These are phyloP conservation scores for Athalia rosae DNA, from an alignment of 2,888 invertebrate species.

Conservation along the genomic window DNA sequence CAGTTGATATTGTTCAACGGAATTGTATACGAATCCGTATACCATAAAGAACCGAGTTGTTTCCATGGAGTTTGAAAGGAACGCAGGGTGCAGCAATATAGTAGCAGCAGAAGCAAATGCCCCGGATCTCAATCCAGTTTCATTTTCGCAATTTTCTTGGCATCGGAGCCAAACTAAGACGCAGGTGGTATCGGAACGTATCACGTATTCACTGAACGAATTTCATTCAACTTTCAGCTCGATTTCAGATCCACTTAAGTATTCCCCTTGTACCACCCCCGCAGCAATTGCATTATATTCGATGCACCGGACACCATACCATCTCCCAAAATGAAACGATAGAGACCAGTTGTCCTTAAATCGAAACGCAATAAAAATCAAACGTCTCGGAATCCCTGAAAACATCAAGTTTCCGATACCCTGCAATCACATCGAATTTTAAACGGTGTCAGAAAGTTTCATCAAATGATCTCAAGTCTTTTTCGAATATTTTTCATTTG, in stretches of 20 bases:
- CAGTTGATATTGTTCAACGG: background rate
- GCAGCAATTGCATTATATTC: constrained; percentile 18
- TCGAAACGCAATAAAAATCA: too few species aligned
- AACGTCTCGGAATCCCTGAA: too few species aligned
- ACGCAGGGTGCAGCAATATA: background rate
- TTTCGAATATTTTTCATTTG: too few species aligned
- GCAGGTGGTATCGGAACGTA: constrained; percentile 37
- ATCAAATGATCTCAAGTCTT: too few species aligned
- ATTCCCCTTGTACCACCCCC: background rate
- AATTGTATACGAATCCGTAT: background rate
- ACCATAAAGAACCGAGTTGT: background rate
- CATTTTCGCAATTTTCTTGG: constrained; percentile 60
- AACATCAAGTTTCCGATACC: background rate
- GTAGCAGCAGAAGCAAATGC: background rate
- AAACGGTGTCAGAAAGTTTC: background rate
- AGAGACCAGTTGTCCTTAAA: background rate
- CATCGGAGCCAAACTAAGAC: constrained; percentile 57
- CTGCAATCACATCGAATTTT: background rate
- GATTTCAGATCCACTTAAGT: constrained; percentile 34
- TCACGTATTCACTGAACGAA: constrained; percentile 38
- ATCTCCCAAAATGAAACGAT: constrained; percentile 7
- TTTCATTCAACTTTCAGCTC: constrained; percentile 42
- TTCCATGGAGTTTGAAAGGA: constrained; percentile 12
- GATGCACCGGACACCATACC: constrained; percentile 2
- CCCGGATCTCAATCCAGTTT: background rate